These are phyloP conservation scores for Pammene aurita DNA, from an alignment of 2,888 invertebrate species.

Conservation along the genomic window DNA sequence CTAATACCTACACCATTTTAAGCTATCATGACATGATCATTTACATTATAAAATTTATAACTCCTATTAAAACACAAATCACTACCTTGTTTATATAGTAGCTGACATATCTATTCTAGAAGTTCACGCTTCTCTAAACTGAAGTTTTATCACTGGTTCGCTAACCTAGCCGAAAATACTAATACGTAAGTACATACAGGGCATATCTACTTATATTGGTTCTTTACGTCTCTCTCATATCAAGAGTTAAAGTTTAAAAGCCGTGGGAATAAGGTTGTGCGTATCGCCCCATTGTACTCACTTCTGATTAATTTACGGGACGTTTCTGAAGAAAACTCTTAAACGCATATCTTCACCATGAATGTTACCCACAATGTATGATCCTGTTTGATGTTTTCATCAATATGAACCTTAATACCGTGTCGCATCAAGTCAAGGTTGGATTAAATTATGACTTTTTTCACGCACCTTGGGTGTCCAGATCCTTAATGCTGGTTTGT, in stretches of 20 bases:
- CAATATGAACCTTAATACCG: slow-evolving; percentile 48
- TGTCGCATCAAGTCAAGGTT: slow-evolving; percentile 42
- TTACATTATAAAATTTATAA: no score
- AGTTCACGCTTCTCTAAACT: no score
- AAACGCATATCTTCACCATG: slow-evolving; percentile 61
- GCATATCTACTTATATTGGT: no score
- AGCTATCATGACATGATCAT: no score
- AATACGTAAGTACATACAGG: no score
- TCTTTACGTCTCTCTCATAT: no score
- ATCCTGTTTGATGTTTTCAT: slow-evolving; percentile 44
- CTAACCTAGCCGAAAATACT: no score
- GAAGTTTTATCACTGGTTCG: no score
- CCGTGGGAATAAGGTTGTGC: slow-evolving; percentile 1
- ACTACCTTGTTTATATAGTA: no score
- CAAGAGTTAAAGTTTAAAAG: neutral
- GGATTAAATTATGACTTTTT: slow-evolving; percentile 49
- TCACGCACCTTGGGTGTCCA: slow-evolving; percentile 48
- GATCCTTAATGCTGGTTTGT: slow-evolving; percentile 31
- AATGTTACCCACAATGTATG: slow-evolving; percentile 49
- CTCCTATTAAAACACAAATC: no score
- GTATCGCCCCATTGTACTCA: slow-evolving; percentile 59
- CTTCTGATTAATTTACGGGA: slow-evolving; percentile 74
- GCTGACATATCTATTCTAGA: no score
- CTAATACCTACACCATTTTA: no score
- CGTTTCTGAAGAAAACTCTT: slow-evolving; percentile 66